A percentile compares a stretch with the other conserved stretches of the same genome.
These are phyloP conservation scores for Calephelis perditalis DNA, from an alignment of 2,888 invertebrate genomes.

Conservation along the genomic window DNA sequence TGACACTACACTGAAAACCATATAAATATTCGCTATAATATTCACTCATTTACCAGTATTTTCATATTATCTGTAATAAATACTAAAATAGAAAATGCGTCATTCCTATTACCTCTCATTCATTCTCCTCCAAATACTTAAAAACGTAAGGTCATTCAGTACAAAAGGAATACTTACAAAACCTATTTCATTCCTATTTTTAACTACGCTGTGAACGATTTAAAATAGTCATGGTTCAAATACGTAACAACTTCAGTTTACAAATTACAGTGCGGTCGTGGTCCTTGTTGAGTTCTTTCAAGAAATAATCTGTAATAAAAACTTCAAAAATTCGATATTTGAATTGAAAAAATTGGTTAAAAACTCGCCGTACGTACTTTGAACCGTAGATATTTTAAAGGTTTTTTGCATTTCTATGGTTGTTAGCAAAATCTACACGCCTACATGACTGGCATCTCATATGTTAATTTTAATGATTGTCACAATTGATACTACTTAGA, in stretches of 20 bases:
- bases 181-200: constrained; percentile 8
- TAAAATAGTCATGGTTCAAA: constrained; percentile 6
- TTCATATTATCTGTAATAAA: not conserved
- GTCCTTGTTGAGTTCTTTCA: not conserved
- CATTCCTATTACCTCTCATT: constrained; percentile 2
- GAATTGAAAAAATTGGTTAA: no score
- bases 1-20: no score
- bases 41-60: not conserved
- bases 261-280: not conserved
- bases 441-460: constrained; percentile 1
- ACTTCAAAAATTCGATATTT: no score
- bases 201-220: not conserved
- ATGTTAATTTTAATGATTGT: not conserved
- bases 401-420: constrained; percentile 14
- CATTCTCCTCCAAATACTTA: constrained; percentile 4
- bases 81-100: constrained; percentile 3
- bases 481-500: not conserved
- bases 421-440: constrained; percentile 27
- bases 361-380: no score
- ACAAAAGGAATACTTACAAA: constrained; percentile 7
- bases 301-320: not conserved
- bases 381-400: not conserved
- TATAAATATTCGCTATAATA: no score
- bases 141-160: constrained; percentile 5
- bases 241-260: not conserved